Evolutionary conservation across 2,797 vertebrate species (phyloP), one percentile per base, ranked within the genome.

Genomic region (Psittacula derbiana): DNA sequence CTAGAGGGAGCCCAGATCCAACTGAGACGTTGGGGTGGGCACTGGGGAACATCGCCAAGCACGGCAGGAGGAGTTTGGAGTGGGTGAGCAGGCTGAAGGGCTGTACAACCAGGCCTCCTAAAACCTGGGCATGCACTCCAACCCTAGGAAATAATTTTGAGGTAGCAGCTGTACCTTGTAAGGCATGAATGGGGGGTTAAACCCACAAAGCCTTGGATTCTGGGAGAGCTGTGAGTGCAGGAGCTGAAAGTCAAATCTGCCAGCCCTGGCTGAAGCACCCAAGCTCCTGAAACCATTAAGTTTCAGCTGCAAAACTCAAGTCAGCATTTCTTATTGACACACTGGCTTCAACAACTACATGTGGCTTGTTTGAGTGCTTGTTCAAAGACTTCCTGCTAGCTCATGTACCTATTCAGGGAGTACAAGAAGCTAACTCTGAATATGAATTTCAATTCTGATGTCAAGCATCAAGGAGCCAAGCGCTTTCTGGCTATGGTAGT

Each of bases 81-180:
- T 1, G 4, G 24, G 43, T 43, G 43, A 89, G 33, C 46, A 52
- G 41, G 21, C 64, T 61, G 53, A 61, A 76, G 70, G 27, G 15
- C 27, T 83, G 28, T n/a, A n/a, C 33, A 40, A 3, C 4, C 40
- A n/a, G 15, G 6, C 69, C 36, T 57, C 31, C 70, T 57, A 19
- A 65, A 86, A 28, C 23, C 38, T 47, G 16, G 36, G 24, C 1
- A 0, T 40, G 21, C 12, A 15, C 38, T 61, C 4, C 0, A 72
- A n/a, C 25, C 8, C 81, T 40, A 24, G 23, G 55, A 78, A 84
- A 27, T 44, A 6, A n/a, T 58, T 62, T 33, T 8, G 16, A 82
- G 16, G 20, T 52, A 61, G 69, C 50, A 94, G 36, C 43, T 41
- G 33, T 67, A 67, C n/a, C 41, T 69, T 70, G 49, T n/a, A 76